These are phyloP conservation scores for Hippocampus abdominalis DNA, from an alignment of 2,113 vertebrate species.

Conservation along the genomic window DNA sequence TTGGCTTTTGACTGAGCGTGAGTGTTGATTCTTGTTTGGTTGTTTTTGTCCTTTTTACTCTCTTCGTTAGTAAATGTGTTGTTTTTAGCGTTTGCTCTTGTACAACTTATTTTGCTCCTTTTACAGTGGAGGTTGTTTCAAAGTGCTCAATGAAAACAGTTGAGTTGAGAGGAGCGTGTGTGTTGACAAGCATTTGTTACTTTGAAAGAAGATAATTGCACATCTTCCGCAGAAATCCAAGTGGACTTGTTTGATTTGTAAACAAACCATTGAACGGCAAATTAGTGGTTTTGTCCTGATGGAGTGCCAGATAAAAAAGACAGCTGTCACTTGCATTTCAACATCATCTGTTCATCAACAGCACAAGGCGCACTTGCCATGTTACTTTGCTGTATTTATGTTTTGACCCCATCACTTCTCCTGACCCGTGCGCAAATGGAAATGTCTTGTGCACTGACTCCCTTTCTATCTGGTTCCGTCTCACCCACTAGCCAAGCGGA, in stretches of 20 bases:
- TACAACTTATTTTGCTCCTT: no score
- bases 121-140: no score
- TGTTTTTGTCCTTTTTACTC: no score
- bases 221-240: conserved; percentile 14
- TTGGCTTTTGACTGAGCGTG: no score
- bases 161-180: background rate
- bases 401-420: conserved; percentile 34
- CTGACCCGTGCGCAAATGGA: conserved; percentile 45
- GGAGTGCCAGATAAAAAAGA: conserved; percentile 18
- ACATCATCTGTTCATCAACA: conserved; percentile 11
- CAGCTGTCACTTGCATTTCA: conserved; percentile 23
- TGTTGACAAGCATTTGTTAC: background rate
- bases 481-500: conserved; percentile 49
- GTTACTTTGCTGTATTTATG: conserved; percentile 14
- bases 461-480: conserved; percentile 48
- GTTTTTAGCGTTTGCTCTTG: no score
- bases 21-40: no score
- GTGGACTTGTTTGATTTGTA: conserved; percentile 24
- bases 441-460: conserved; percentile 42
- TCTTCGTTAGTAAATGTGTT: no score
- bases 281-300: conserved; percentile 25
- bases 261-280: conserved; percentile 34
- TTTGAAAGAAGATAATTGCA: background rate
- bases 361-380: conserved; percentile 1
- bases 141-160: no score